Evolutionary conservation across 2,113 vertebrate genomes (phyloP).

Genomic region (Mirounga angustirostris): DNA sequence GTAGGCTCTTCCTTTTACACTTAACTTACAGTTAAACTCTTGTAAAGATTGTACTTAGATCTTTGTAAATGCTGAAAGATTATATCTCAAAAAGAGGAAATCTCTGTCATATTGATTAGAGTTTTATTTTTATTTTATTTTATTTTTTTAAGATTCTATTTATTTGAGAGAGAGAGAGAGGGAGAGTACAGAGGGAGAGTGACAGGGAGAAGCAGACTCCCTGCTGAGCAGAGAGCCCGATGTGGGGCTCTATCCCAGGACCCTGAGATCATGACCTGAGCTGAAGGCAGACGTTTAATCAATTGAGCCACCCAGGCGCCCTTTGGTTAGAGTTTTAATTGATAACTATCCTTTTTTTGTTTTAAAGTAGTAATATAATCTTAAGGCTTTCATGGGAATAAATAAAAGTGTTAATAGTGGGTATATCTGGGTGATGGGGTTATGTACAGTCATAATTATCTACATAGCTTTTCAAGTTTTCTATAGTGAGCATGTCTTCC

Average conservation of each 20-base stretch:
- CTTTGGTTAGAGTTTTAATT: conserved; percentile 4
- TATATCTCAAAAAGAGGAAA: neutral
- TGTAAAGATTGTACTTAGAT: neutral
- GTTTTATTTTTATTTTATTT: neutral
- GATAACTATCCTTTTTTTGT: neutral
- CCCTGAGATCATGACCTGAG: too few relatives aligned
- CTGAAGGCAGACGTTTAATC: too few relatives aligned
- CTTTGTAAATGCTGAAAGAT: conserved; percentile 12
- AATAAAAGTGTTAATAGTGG: neutral
- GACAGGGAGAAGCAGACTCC: too few relatives aligned
- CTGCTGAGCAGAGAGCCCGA: too few relatives aligned
- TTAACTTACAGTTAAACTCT: conserved; percentile 19
- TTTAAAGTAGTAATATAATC: conserved; percentile 1
- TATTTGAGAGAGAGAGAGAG: too few relatives aligned
- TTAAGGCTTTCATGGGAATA: neutral
- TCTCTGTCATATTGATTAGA: neutral
- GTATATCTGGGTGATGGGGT: neutral
- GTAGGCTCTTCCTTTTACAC: neutral
- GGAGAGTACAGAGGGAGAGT: too few relatives aligned
- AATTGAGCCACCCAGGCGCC: too few relatives aligned
- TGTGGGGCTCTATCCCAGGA: too few relatives aligned
- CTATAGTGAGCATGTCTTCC: neutral
- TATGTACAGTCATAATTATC: neutral
- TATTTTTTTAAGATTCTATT: too few relatives aligned
- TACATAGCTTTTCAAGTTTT: conserved; percentile 18